Evolutionary conservation across 2,113 vertebrate genomes (phyloP).

Genomic region (Actenoides hombroni): DNA sequence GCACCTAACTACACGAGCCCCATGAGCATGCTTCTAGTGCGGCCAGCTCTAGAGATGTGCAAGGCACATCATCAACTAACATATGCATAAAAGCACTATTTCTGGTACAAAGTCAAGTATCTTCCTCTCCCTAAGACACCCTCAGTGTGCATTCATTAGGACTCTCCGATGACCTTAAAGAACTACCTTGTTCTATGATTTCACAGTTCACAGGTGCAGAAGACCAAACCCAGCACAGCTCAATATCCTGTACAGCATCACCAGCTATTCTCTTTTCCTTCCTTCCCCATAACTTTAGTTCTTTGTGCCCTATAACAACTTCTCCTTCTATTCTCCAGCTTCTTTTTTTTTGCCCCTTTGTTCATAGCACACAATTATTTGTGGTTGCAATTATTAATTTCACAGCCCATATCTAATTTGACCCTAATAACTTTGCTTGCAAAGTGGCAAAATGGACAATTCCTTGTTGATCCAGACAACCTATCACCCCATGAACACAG

Average conservation of each 20-base stretch:
- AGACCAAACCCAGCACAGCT: background rate
- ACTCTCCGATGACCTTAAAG: background rate
- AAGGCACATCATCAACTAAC: background rate
- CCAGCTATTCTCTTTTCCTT: background rate
- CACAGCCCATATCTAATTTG: background rate
- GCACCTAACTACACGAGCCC: background rate
- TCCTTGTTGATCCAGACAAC: constrained; percentile 32
- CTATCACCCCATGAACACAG: constrained; percentile 27
- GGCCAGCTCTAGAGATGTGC: background rate
- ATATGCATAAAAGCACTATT: background rate
- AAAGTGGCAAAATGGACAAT: background rate
- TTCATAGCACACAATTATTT: background rate
- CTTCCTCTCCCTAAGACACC: background rate
- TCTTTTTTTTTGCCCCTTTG: background rate
- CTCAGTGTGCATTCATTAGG: background rate
- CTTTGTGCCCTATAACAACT: background rate
- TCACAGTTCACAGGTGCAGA: background rate
- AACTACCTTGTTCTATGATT: background rate
- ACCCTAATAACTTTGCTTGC: background rate
- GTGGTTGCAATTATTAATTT: constrained; percentile 2
- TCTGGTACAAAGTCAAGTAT: background rate
- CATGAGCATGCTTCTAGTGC: background rate
- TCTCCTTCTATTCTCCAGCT: background rate
- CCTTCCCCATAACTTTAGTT: background rate
- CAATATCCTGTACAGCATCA: background rate